A percentile compares a stretch with the other conserved stretches of the same genome.
phyloP scores from a whole-genome alignment of 1,140 invertebrate species.

The Goniozus legneri region DNA sequence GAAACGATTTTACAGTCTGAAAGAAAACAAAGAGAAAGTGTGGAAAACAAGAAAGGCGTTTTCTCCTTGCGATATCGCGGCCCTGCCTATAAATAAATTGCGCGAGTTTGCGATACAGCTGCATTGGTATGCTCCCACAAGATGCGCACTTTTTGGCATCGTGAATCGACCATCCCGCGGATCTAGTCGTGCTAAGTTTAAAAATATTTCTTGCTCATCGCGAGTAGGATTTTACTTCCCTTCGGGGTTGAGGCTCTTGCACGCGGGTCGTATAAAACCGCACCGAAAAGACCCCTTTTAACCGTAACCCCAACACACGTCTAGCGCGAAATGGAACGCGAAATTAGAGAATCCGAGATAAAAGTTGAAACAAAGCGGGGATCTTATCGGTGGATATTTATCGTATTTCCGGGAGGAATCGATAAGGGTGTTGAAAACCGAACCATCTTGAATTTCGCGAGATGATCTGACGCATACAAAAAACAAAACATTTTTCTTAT shows the following conservation, averaged over 20 bases:
- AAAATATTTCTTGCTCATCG: slow-evolving; percentile 34
- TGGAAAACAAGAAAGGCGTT: slow-evolving; percentile 45
- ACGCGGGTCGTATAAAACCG: too few species aligned
- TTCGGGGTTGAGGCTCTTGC: too few species aligned
- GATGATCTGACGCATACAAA: too few species aligned
- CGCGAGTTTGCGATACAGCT: slow-evolving; percentile 38
- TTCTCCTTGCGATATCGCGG: slow-evolving; percentile 35
- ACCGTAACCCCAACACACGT: too few species aligned
- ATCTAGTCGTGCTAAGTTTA: slow-evolving; percentile 18
- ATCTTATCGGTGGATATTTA: slow-evolving; percentile 18
- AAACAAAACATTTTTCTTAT: too few species aligned
- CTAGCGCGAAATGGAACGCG: too few species aligned
- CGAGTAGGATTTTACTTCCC: too few species aligned
- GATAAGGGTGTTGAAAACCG: too few species aligned
- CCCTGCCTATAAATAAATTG: slow-evolving; percentile 43
- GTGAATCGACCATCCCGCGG: slow-evolving; percentile 21
- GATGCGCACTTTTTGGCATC: slow-evolving; percentile 32
- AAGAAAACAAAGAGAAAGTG: slow-evolving; percentile 16
- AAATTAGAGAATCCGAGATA: neutral
- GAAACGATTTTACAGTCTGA: too few species aligned
- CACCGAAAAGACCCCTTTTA: too few species aligned
- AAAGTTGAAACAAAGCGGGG: neutral
- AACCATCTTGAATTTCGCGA: too few species aligned
- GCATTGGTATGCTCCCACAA: slow-evolving; percentile 20
- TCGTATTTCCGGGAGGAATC: slow-evolving; percentile 21